These are phyloP conservation scores for Pogonophryne albipinna DNA, from an alignment of 2,797 vertebrate species.

Conservation along the genomic window DNA sequence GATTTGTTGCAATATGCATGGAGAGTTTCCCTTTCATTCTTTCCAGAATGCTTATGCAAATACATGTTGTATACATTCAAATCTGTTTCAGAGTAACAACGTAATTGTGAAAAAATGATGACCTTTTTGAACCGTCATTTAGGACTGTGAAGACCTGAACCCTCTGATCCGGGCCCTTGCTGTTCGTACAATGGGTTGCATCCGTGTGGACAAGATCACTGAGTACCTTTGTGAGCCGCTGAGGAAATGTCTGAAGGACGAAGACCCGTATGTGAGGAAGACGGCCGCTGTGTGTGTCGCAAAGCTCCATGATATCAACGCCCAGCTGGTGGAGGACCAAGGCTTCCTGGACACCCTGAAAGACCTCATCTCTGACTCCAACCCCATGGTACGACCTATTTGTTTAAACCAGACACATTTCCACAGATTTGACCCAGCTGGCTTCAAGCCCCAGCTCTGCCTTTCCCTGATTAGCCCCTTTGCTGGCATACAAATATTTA, in stretches of 20 bases:
- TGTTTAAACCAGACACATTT: no score
- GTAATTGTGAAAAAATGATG: background rate
- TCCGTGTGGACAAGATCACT: slow-evolving; percentile 97
- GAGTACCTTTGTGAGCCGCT: slow-evolving; percentile 97
- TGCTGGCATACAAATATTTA: slow-evolving; percentile 10
- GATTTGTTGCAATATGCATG: no score
- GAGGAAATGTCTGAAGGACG: slow-evolving; percentile 97
- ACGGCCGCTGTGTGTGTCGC: slow-evolving; percentile 97
- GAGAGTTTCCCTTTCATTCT: background rate
- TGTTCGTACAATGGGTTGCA: slow-evolving; percentile 98
- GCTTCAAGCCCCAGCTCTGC: background rate
- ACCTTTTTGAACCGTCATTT: slow-evolving; percentile 19
- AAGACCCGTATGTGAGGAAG: slow-evolving; percentile 97
- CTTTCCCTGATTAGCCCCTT: slow-evolving; percentile 7
- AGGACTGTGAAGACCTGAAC: slow-evolving; percentile 98
- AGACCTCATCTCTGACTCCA: slow-evolving; percentile 97
- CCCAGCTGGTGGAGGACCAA: slow-evolving; percentile 96
- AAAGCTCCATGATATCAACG: slow-evolving; percentile 97
- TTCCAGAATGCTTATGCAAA: background rate
- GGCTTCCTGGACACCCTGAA: slow-evolving; percentile 97
- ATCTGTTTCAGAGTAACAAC: no score
- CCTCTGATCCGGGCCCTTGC: slow-evolving; percentile 96
- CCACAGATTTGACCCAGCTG: background rate
- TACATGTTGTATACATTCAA: background rate
- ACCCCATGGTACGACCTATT: slow-evolving; percentile 90